A percentile compares a stretch with the other conserved stretches of the same genome.
Conservation (phyloP, 2,888 invertebrate species). For the Drosophila rellima region DNA sequence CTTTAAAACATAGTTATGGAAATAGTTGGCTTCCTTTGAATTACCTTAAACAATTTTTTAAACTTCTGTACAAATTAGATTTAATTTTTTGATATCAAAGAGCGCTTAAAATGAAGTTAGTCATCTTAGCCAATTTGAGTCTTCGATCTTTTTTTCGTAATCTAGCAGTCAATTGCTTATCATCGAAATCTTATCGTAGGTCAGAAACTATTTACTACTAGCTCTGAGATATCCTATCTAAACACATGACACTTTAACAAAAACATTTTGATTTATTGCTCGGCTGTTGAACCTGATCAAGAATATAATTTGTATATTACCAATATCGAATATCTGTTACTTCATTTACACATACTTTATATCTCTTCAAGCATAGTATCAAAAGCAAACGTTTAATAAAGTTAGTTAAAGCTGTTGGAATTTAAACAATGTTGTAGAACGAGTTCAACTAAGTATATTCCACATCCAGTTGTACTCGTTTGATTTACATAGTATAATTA, state of each 20-base stretch:
- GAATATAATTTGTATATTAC: no score
- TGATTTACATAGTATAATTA: slow-evolving; percentile 1
- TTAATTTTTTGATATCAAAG: no score
- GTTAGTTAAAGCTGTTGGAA: no score
- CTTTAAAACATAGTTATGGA: background rate
- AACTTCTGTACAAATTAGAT: background rate
- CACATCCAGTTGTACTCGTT: background rate
- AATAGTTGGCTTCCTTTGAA: background rate
- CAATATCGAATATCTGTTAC: no score
- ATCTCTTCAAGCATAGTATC: no score
- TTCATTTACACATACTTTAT: no score
- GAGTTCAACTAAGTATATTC: background rate
- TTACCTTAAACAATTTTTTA: background rate
- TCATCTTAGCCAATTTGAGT: slow-evolving; percentile 1
- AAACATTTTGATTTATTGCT: no score
- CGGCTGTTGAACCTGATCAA: no score
- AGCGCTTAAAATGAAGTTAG: background rate
- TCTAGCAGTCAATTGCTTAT: slow-evolving; percentile 1
- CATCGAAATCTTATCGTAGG: slow-evolving; percentile 5
- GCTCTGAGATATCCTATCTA: background rate
- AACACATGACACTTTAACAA: background rate
- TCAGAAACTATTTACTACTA: slow-evolving; percentile 4
- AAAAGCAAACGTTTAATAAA: no score
- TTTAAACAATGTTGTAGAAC: background rate
- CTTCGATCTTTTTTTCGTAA: background rate